Conservation (phyloP, 2,888 invertebrate genomes). For the Hypercompe scribonia region DNA sequence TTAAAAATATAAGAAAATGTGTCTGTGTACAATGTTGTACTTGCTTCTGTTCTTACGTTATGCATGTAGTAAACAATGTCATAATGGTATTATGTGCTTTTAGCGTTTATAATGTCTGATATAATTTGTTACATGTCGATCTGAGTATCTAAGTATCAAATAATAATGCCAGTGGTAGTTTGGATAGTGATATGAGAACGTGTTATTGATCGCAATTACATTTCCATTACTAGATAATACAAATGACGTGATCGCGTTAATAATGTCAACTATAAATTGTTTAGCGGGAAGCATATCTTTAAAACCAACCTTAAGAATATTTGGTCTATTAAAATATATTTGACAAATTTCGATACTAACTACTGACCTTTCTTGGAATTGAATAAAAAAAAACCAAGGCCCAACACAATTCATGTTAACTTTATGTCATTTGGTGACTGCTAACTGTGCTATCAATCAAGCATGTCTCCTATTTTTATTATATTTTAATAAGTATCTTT, state of each 20-base stretch:
- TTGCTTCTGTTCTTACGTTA: background rate
- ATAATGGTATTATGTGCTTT: background rate
- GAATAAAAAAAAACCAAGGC: background rate
- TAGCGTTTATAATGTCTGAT: background rate
- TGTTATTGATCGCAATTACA: conserved; percentile 9
- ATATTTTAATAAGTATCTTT: background rate
- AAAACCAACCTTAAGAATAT: background rate
- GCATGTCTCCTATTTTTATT: background rate
- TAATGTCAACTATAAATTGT: conserved; percentile 21
- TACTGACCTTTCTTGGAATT: background rate
- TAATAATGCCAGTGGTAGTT: background rate
- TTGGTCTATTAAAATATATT: background rate
- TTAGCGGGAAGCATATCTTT: conserved; percentile 14
- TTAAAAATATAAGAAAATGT: background rate
- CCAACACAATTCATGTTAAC: background rate
- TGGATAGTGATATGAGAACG: background rate
- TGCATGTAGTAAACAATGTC: background rate
- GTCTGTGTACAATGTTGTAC: background rate
- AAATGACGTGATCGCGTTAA: background rate
- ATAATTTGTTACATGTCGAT: background rate
- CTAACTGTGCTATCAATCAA: background rate
- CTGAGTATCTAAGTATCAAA: background rate
- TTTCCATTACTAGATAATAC: background rate
- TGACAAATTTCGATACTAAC: background rate
- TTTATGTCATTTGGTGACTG: background rate